Conservation (phyloP, 2,113 vertebrate genomes). For the Holacanthus passer region DNA sequence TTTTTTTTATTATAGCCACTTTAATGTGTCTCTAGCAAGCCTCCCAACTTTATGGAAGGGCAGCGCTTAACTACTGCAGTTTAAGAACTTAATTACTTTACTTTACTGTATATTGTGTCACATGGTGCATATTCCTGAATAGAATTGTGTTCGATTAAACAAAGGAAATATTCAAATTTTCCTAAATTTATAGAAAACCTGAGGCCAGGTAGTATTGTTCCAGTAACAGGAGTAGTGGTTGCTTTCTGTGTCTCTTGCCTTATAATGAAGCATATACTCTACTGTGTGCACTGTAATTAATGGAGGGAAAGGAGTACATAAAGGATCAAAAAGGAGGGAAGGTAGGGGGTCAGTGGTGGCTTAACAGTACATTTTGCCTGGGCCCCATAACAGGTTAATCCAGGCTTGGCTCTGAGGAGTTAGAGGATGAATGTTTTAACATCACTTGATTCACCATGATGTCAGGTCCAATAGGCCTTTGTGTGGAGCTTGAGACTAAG, state of each 20-base stretch:
- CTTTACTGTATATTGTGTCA: too few species aligned
- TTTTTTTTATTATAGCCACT: neutral
- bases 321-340: neutral
- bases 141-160: neutral
- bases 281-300: neutral
- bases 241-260: neutral
- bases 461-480: neutral
- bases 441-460: neutral
- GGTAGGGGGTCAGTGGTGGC: neutral
- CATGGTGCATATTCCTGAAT: neutral
- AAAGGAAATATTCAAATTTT: neutral
- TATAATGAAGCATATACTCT: slow-evolving; percentile 2
- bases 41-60: too few species aligned
- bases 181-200: neutral
- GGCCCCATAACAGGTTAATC: neutral
- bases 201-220: neutral
- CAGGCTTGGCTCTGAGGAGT: neutral
- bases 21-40: neutral
- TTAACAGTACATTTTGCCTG: neutral
- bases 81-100: too few species aligned
- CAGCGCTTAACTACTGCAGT: too few species aligned
- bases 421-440: neutral
- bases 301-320: neutral
- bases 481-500: neutral
- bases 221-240: neutral